Conservation (phyloP, 2,797 vertebrate genomes). For the Poliocrania exsul region DNA sequence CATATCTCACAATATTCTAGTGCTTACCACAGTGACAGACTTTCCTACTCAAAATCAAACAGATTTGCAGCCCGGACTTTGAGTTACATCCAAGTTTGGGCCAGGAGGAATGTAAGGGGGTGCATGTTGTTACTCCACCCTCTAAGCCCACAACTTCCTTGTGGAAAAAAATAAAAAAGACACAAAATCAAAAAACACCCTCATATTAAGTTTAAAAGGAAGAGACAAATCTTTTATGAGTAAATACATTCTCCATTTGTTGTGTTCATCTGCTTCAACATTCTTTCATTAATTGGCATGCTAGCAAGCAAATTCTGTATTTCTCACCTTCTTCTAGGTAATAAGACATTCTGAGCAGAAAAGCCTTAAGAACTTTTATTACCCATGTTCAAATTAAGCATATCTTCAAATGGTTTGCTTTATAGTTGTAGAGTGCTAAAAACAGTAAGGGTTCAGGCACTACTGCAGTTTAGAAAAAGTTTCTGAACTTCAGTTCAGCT, state of each 20-base stretch:
- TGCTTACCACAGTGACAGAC: not conserved
- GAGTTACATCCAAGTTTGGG: not conserved
- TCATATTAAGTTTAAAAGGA: not conserved
- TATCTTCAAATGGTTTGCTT: not conserved
- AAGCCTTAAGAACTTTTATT: not conserved
- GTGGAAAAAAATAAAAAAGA: not conserved
- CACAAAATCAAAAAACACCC: rapidly evolving
- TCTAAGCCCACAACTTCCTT: constrained; percentile 29
- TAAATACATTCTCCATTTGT: constrained; percentile 17
- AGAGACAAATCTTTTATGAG: not conserved
- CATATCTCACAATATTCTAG: not conserved
- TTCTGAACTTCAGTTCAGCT: not conserved
- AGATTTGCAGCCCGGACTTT: not conserved
- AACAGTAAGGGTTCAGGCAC: not conserved
- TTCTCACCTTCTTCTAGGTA: not conserved
- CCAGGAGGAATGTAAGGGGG: not conserved
- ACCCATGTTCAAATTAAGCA: not conserved
- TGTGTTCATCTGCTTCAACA: not conserved
- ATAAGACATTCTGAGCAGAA: constrained; percentile 22
- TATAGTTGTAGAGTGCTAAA: not conserved
- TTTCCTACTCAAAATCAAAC: not conserved
- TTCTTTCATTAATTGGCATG: constrained; percentile 17
- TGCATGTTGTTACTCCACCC: not conserved
- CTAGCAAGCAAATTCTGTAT: constrained; percentile 7
- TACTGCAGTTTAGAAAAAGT: not conserved